Evolutionary conservation across 92 coral and sea anemone genomes (phyloP).

Genomic region (Galaxea fascicularis): DNA sequence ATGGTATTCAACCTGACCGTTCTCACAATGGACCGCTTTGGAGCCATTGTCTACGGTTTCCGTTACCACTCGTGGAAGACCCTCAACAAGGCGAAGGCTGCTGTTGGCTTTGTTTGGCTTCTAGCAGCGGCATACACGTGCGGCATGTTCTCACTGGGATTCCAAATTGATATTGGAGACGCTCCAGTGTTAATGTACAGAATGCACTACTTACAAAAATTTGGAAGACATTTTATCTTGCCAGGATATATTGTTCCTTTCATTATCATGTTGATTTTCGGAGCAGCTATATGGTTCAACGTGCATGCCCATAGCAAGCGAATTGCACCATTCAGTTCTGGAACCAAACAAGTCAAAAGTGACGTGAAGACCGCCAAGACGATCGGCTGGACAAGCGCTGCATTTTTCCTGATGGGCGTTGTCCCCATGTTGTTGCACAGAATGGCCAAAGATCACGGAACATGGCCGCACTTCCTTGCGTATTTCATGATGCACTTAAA

Average conservation of each 20-base stretch:
- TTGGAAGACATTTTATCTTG: conserved; percentile 78
- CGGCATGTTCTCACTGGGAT: conserved; percentile 74
- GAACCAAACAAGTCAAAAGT: conserved; percentile 50
- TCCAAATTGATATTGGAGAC: conserved; percentile 69
- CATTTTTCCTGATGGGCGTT: conserved; percentile 82
- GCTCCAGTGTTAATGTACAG: conserved; percentile 78
- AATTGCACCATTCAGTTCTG: conserved; percentile 58
- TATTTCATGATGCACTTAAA: conserved; percentile 77
- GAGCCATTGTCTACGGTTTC: conserved; percentile 84
- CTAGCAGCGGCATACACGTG: conserved; percentile 66
- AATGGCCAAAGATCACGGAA: conserved; percentile 78
- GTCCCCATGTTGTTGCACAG: conserved; percentile 83
- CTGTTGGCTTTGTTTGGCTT: conserved; percentile 71
- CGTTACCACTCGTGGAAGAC: conserved; percentile 88
- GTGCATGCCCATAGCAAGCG: conserved; percentile 59
- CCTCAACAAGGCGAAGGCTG: conserved; percentile 67
- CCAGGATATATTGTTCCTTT: conserved; percentile 82
- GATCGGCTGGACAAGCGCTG: conserved; percentile 72
- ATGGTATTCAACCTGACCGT: conserved; percentile 75
- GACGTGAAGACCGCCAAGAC: conserved; percentile 89
- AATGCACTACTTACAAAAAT: conserved; percentile 67
- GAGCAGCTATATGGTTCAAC: conserved; percentile 66
- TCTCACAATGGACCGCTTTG: conserved; percentile 87
- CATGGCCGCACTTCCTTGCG: conserved; percentile 85
- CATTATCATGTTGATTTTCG: conserved; percentile 60